Evolutionary conservation across 2,888 invertebrate species (phyloP).

Genomic region (Drosophila greeni): DNA sequence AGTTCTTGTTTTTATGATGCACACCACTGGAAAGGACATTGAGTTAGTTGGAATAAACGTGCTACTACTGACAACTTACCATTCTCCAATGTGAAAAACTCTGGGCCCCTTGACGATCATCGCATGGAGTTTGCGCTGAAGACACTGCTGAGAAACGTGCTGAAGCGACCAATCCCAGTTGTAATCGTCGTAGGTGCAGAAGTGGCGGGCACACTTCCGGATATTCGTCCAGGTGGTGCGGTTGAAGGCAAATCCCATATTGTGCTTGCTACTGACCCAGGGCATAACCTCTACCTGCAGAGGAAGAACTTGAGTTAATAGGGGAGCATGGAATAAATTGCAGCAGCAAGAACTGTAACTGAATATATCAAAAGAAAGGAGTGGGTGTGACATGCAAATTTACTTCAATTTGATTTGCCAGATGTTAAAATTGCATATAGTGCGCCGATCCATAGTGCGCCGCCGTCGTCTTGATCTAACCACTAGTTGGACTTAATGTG

Average conservation of each 20-base stretch:
- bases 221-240: constrained; percentile 91
- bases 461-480: constrained; percentile 3
- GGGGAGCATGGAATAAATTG: neutral
- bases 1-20: constrained; percentile 95
- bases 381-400: constrained; percentile 55
- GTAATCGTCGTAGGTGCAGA: constrained; percentile 98
- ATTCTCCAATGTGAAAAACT: constrained; percentile 99
- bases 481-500: constrained; percentile 16
- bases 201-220: constrained; percentile 88
- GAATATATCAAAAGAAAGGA: constrained; percentile 2
- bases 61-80: constrained; percentile 82
- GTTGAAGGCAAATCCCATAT: constrained; percentile 99
- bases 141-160: constrained; percentile 91
- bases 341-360: constrained; percentile 27
- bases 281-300: constrained; percentile 91
- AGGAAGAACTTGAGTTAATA: constrained; percentile 2
- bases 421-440: constrained; percentile 7
- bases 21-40: constrained; percentile 85
- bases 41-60: neutral
- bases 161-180: constrained; percentile 99
- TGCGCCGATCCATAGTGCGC: neutral
- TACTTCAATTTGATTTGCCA: constrained; percentile 27
- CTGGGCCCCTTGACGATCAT: constrained; percentile 95
- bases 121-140: constrained; percentile 87
- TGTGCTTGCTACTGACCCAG: constrained; percentile 98